Evolutionary conservation across 2,888 invertebrate genomes (phyloP).

Genomic region (Chymomyza fuscimana): DNA sequence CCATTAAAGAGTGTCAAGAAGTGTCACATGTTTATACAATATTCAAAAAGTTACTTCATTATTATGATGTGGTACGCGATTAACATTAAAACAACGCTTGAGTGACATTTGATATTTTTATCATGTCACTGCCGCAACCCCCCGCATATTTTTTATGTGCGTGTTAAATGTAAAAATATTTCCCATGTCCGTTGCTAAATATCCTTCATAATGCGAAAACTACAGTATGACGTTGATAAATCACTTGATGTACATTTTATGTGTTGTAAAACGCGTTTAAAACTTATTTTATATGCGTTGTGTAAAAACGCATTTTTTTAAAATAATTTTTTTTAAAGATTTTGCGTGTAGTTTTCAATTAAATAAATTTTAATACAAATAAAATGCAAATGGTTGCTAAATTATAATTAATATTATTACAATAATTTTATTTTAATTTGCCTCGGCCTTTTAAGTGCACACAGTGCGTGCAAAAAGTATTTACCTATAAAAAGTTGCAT

Average conservation of each 20-base stretch:
- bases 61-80: slow-evolving; percentile 29
- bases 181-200: slow-evolving; percentile 1
- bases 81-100: slow-evolving; percentile 35
- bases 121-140: slow-evolving; percentile 18
- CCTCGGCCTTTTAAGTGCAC: neutral
- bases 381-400: slow-evolving; percentile 11
- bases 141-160: slow-evolving; percentile 34
- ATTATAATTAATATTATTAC: slow-evolving; percentile 12
- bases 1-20: neutral
- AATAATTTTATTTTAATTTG: slow-evolving; percentile 4
- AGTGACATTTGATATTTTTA: slow-evolving; percentile 19
- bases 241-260: slow-evolving; percentile 44
- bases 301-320: neutral
- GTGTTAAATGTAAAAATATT: slow-evolving; percentile 42
- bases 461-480: neutral
- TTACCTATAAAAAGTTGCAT: neutral
- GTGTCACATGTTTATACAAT: neutral
- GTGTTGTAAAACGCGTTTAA: slow-evolving; percentile 36
- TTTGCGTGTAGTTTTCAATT: neutral
- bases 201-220: slow-evolving; percentile 49
- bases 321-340: neutral
- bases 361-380: slow-evolving; percentile 1
- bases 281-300: neutral
- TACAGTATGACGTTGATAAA: slow-evolving; percentile 48
- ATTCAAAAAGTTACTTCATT: neutral